These are phyloP conservation scores for Tadarida brasiliensis DNA, from an alignment of 2,797 vertebrate species.

Conservation along the genomic window DNA sequence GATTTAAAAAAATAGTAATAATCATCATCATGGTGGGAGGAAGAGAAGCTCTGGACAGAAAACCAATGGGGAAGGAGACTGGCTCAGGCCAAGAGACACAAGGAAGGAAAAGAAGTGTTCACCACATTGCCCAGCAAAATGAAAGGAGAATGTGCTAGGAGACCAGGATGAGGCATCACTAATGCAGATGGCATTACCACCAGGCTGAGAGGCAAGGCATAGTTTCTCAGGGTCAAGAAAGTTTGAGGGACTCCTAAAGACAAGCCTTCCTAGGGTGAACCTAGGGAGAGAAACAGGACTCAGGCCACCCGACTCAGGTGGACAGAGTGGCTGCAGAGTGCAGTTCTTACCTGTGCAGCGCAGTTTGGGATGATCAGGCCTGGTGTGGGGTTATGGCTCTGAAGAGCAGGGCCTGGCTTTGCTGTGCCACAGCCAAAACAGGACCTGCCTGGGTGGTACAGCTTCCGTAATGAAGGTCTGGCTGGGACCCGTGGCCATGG, in stretches of 20 bases:
- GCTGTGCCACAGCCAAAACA: neutral
- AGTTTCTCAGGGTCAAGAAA: neutral
- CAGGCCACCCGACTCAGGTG: neutral
- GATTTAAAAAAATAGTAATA: neutral
- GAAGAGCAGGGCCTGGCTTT: neutral
- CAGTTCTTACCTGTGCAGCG: neutral
- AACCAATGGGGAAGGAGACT: neutral
- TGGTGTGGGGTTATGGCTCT: neutral
- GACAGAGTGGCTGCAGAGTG: neutral
- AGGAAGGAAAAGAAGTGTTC: neutral
- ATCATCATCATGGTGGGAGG: neutral
- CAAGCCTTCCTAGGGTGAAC: neutral
- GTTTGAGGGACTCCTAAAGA: neutral
- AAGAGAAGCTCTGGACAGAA: neutral
- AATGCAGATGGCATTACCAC: neutral
- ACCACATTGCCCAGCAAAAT: neutral
- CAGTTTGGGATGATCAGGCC: neutral
- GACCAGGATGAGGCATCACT: neutral
- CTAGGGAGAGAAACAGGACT: neutral
- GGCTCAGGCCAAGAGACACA: neutral
- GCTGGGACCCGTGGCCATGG: neutral
- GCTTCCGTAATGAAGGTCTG: neutral
- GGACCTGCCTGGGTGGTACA: no score
- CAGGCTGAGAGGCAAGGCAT: neutral
- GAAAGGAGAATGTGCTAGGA: neutral